Evolutionary conservation across 2,888 invertebrate genomes (phyloP).

Genomic region (Acleris emargana): DNA sequence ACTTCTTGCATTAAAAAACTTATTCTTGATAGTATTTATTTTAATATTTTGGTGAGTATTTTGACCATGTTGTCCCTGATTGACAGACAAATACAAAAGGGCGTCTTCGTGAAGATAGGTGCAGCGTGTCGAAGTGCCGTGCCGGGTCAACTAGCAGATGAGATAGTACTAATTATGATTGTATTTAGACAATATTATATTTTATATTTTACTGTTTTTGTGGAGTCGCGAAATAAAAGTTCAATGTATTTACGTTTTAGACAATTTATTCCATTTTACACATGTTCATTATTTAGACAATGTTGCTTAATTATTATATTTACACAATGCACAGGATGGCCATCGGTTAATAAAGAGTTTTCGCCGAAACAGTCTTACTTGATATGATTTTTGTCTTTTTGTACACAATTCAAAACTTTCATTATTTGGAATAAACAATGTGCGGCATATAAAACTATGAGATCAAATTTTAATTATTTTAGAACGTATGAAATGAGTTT

Average conservation of each 20-base stretch:
- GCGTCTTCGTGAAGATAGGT: no score
- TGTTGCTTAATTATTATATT: constrained; percentile 72
- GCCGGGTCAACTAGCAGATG: no score
- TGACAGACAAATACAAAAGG: no score
- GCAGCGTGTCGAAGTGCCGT: no score
- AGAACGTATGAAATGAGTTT: constrained; percentile 26
- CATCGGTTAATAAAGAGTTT: constrained; percentile 53
- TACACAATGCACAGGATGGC: constrained; percentile 78
- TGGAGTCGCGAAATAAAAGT: constrained; percentile 39
- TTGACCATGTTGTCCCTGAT: no score
- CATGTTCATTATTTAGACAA: constrained; percentile 78
- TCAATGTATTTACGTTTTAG: constrained; percentile 65
- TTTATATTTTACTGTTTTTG: not conserved
- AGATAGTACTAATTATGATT: not conserved
- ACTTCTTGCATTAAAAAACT: no score
- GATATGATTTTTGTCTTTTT: constrained; percentile 57
- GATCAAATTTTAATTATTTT: constrained; percentile 43
- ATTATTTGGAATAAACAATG: constrained; percentile 47
- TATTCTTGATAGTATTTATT: no score
- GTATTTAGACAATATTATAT: not conserved
- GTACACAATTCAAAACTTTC: constrained; percentile 58
- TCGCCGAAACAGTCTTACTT: constrained; percentile 63
- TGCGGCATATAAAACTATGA: constrained; percentile 53
- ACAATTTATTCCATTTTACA: constrained; percentile 83
- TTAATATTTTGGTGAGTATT: no score